A percentile compares a stretch with the other conserved stretches of the same genome.
Evolutionary conservation across 2,113 vertebrate genomes (phyloP).

Genomic region (Psophia crepitans): DNA sequence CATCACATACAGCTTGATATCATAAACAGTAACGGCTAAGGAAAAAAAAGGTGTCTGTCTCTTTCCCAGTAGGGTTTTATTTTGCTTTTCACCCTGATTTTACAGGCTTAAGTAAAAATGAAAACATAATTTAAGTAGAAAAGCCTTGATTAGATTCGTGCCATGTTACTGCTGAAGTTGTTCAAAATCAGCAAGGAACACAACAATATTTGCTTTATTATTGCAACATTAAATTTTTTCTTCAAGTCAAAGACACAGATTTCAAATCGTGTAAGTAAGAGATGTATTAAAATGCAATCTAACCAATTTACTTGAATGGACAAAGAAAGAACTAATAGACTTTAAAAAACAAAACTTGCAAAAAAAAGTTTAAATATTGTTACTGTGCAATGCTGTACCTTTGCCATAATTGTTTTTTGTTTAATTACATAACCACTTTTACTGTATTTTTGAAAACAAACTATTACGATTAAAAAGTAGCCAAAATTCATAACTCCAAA

Average conservation of each 20-base stretch:
- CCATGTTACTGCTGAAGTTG: neutral
- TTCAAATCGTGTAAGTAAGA: neutral
- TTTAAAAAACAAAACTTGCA: neutral
- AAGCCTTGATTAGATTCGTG: neutral
- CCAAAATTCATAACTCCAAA: neutral
- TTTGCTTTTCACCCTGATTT: neutral
- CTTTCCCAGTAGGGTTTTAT: neutral
- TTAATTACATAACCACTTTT: neutral
- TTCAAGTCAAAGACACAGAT: neutral
- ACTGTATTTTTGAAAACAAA: neutral
- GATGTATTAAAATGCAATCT: neutral
- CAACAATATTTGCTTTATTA: neutral
- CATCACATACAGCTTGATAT: neutral
- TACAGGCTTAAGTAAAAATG: neutral
- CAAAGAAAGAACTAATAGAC: neutral
- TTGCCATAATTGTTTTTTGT: neutral
- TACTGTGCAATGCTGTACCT: neutral
- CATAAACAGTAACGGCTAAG: neutral
- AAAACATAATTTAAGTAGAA: neutral
- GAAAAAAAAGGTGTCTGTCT: neutral
- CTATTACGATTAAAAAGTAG: neutral
- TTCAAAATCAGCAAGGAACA: too few species aligned
- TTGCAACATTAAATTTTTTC: neutral
- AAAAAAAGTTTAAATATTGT: neutral
- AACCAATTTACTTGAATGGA: neutral